Evolutionary conservation across 1,140 invertebrate genomes (phyloP).

Genomic region (Wasmannia auropunctata): DNA sequence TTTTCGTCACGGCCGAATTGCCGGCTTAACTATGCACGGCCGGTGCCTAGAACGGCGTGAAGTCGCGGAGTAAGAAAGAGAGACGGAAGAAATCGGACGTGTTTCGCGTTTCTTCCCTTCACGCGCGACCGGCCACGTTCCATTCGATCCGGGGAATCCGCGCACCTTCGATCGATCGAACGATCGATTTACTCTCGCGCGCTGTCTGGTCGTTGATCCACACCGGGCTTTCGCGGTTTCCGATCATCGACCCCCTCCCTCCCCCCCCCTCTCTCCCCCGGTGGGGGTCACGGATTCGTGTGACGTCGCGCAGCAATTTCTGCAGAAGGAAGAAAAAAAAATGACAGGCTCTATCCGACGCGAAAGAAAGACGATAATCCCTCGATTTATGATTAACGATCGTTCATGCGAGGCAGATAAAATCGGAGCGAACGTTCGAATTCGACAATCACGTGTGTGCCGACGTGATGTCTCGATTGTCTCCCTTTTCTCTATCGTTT

Average conservation of each 20-base stretch:
- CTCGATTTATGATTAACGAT: slow-evolving; percentile 17
- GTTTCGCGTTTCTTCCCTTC: slow-evolving; percentile 72
- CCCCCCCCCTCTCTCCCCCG: no score
- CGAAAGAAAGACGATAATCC: not conserved
- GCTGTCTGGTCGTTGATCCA: slow-evolving; percentile 70
- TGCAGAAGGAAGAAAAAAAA: not conserved
- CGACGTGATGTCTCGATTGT: not conserved
- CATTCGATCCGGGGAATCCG: slow-evolving; percentile 67
- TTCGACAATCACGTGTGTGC: not conserved
- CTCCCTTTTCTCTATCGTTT: not conserved
- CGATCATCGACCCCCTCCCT: slow-evolving; percentile 34
- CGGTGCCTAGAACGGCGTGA: not conserved
- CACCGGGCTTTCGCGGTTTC: slow-evolving; percentile 27
- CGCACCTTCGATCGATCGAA: slow-evolving; percentile 53
- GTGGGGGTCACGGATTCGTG: slow-evolving; percentile 2
- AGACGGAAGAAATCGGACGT: slow-evolving; percentile 60
- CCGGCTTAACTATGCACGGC: slow-evolving; percentile 39
- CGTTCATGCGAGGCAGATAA: not conserved
- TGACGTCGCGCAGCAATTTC: not conserved
- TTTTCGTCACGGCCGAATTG: slow-evolving; percentile 77
- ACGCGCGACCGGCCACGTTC: slow-evolving; percentile 73
- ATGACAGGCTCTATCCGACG: not conserved
- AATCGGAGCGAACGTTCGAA: not conserved
- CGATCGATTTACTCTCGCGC: slow-evolving; percentile 52
- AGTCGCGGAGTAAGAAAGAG: not conserved